Conservation (phyloP, 1,140 invertebrate genomes). For the Rhynchophorus ferrugineus region DNA sequence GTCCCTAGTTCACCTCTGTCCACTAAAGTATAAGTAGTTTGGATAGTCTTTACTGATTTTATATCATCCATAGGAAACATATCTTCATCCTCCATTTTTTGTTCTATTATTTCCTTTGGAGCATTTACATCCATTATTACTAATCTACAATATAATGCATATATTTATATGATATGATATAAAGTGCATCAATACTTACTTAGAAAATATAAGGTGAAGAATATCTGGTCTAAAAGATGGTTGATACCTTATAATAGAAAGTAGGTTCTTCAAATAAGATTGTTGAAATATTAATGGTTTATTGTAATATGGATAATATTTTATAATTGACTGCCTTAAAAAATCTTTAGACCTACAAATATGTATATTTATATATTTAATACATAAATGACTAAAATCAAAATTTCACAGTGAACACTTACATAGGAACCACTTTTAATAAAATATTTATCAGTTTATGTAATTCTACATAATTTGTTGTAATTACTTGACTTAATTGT, state of each 20-base stretch:
- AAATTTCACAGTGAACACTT: slow-evolving; percentile 33
- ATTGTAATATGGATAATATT: slow-evolving; percentile 59
- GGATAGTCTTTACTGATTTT: slow-evolving; percentile 20
- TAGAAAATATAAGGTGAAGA: slow-evolving; percentile 58
- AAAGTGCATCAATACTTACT: slow-evolving; percentile 42
- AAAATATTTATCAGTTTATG: slow-evolving; percentile 50
- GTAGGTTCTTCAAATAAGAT: slow-evolving; percentile 57
- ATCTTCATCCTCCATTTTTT: slow-evolving; percentile 39
- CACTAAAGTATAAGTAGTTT: slow-evolving; percentile 31
- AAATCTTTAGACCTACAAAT: slow-evolving; percentile 48
- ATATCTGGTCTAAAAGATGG: slow-evolving; percentile 51
- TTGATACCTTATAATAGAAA: slow-evolving; percentile 57
- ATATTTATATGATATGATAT: neutral
- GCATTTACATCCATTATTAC: slow-evolving; percentile 60
- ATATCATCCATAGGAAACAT: slow-evolving; percentile 47
- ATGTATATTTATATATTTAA: slow-evolving; percentile 19
- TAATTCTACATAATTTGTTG: slow-evolving; percentile 44
- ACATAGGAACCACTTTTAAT: slow-evolving; percentile 56
- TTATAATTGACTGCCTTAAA: slow-evolving; percentile 45
- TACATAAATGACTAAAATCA: slow-evolving; percentile 15
- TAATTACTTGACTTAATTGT: slow-evolving; percentile 41
- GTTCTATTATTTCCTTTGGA: slow-evolving; percentile 47
- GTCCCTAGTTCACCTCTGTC: slow-evolving; percentile 44
- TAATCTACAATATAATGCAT: slow-evolving; percentile 50
- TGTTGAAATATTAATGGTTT: slow-evolving; percentile 48